These are phyloP conservation scores for Spea hammondii DNA, from an alignment of 2,797 vertebrate species.

Conservation along the genomic window DNA sequence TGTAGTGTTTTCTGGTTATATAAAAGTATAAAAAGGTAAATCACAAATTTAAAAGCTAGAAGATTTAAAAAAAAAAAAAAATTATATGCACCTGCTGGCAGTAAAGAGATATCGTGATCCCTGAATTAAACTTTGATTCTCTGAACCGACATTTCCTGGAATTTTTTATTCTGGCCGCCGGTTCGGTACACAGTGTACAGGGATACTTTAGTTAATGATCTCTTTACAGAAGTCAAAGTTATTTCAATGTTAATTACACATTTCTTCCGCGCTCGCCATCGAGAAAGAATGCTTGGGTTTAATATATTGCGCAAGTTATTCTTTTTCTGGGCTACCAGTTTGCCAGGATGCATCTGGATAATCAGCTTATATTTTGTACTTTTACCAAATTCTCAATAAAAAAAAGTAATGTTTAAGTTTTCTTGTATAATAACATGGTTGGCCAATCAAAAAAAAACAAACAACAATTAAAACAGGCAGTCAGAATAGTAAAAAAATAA, in stretches of 20 bases:
- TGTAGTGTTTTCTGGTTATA: too few relatives aligned
- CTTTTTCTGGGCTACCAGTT: constrained; percentile 24
- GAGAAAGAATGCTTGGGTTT: constrained; percentile 15
- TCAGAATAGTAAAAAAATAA: not conserved
- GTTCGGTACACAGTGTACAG: too few relatives aligned
- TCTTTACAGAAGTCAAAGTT: constrained; percentile 9
- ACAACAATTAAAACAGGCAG: too few relatives aligned
- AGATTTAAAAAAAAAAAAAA: too few relatives aligned
- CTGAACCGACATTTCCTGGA: too few relatives aligned
- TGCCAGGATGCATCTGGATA: constrained; percentile 28
- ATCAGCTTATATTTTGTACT: constrained; percentile 29
- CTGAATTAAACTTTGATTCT: too few relatives aligned
- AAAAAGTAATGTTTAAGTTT: constrained; percentile 19
- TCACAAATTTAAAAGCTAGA: too few relatives aligned
- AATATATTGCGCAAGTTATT: constrained; percentile 33
- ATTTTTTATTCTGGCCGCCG: too few relatives aligned
- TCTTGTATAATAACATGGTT: constrained; percentile 32
- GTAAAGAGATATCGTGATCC: too few relatives aligned
- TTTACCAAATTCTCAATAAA: constrained; percentile 21
- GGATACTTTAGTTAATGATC: constrained; percentile 2
- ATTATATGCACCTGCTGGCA: too few relatives aligned
- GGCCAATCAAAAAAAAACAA: not conserved
- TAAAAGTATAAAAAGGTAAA: too few relatives aligned
- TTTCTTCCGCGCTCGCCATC: constrained; percentile 9
- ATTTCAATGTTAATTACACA: constrained; percentile 31